These are phyloP conservation scores for Argopecten irradians DNA, from an alignment of 1,140 invertebrate genomes.

Conservation along the genomic window DNA sequence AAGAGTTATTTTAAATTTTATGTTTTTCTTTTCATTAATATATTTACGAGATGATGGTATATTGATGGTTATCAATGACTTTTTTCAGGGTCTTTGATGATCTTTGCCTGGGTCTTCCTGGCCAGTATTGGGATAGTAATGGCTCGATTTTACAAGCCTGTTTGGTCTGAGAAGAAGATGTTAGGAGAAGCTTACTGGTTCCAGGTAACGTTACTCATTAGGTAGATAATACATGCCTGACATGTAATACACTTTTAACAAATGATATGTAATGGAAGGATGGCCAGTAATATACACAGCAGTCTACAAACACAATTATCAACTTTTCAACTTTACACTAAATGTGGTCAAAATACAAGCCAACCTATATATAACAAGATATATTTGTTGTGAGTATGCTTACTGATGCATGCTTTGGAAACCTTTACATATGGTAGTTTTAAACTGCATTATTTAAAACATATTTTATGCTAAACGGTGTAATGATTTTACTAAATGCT, in stretches of 20 bases:
- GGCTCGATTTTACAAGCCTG: conserved; percentile 92
- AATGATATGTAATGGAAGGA: not conserved
- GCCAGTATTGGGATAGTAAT: conserved; percentile 91
- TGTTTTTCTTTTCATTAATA: not conserved
- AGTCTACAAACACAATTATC: not conserved
- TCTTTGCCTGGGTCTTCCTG: conserved; percentile 93
- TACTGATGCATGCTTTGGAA: too few relatives aligned
- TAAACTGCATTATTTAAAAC: too few relatives aligned
- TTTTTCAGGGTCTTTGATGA: conserved; percentile 83
- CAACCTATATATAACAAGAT: too few relatives aligned
- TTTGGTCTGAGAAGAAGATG: conserved; percentile 87
- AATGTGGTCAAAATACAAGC: too few relatives aligned
- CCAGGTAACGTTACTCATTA: conserved; percentile 67
- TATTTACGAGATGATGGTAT: not conserved
- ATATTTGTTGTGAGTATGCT: too few relatives aligned
- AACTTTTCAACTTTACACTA: not conserved
- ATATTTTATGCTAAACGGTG: too few relatives aligned
- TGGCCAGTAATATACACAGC: not conserved
- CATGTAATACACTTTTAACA: not conserved
- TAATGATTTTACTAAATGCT: too few relatives aligned
- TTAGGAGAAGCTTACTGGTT: conserved; percentile 96
- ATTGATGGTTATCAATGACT: not conserved
- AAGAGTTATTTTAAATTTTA: too few relatives aligned
- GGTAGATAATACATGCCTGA: conserved; percentile 22
- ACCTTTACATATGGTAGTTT: too few relatives aligned